Evolutionary conservation across 2,797 vertebrate genomes (phyloP).

Genomic region (Meda fulgida): DNA sequence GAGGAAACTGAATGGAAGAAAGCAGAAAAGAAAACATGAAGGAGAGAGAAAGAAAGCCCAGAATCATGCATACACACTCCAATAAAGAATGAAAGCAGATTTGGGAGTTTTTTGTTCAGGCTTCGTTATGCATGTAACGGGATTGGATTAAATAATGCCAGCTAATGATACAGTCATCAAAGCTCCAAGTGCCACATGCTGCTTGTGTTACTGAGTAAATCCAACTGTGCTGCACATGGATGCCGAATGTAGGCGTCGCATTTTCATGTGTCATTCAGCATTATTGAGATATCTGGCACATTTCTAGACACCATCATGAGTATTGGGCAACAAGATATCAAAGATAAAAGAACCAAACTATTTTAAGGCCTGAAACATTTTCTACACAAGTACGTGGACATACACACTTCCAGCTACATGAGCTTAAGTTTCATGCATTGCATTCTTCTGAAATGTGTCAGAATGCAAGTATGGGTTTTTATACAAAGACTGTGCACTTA

Average conservation of each 20-base stretch:
- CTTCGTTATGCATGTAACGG: conserved; percentile 42
- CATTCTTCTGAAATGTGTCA: neutral
- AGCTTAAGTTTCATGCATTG: neutral
- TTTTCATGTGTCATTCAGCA: conserved; percentile 56
- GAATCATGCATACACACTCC: conserved; percentile 9
- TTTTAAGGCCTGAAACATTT: conserved; percentile 2
- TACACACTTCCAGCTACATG: neutral
- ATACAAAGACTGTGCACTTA: neutral
- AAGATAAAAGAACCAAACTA: conserved; percentile 19
- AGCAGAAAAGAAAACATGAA: conserved; percentile 10
- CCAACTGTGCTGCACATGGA: conserved; percentile 30
- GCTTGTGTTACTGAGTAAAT: conserved; percentile 43
- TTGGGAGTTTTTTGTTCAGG: conserved; percentile 47
- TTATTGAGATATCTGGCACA: conserved; percentile 44
- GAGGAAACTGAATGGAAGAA: neutral
- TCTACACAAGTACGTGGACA: neutral
- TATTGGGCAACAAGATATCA: conserved; percentile 12
- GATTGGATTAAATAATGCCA: conserved; percentile 49
- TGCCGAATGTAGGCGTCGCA: conserved; percentile 23
- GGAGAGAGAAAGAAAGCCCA: conserved; percentile 7
- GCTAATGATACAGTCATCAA: conserved; percentile 54
- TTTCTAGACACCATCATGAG: conserved; percentile 22
- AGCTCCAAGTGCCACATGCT: conserved; percentile 46
- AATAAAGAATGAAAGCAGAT: conserved; percentile 42
- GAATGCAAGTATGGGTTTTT: neutral